Base-by-base conservation (phyloP, 2,113 vertebrate genomes). In the Lucifuga dentata region DNA sequence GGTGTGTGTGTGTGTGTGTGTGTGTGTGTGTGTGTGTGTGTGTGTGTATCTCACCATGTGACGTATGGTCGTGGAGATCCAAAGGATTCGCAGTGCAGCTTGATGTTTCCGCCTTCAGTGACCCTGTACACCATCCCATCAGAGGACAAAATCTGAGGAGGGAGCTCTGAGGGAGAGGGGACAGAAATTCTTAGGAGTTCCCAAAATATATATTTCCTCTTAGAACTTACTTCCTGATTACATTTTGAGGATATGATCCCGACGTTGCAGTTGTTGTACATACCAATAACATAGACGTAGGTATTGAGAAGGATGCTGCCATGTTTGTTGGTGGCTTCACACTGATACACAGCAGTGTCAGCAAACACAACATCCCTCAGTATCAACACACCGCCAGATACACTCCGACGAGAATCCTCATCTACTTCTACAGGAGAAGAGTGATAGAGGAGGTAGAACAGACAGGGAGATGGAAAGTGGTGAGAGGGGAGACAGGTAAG, bases 331-430 rank as follows among this genome's bases (percentile, higher is more conserved):
- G 76, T 39, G 36, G 96, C 95, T 65, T 95, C 93, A 0, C 96
- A 98, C 90, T 97, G 95, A 43, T 94, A 94, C 59, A 98, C 93
- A 0, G 93, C 93, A 0, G 94, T 95, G 89, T 97, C 95, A 0
- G 65, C 65, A 0, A 80, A 75, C 16, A 76, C 73, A 3, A 95
- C 88, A 0, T 93, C 88, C 10, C 19, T 83, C 60, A 97, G 83
- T n/a, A 88, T 91, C 63, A 97, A 48, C 17, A 85, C 79, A 0
- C 89, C 90, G 0, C 48, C 85, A 0, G 63, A 43, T 9, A 92
- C 73, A 0, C 2, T 84, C 11, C 90, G 89, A 0, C 91, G 91
- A 4, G 79, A 53, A 1, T 95, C 93, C 0, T 46, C 32, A 15
- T 80, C 76, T 51, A 94, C 79, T 0, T 86, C 95, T 95, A 55